Evolutionary conservation across 2,113 vertebrate species (phyloP), one percentile per base, ranked within the genome.

Genomic region (Macrotis lagotis): DNA sequence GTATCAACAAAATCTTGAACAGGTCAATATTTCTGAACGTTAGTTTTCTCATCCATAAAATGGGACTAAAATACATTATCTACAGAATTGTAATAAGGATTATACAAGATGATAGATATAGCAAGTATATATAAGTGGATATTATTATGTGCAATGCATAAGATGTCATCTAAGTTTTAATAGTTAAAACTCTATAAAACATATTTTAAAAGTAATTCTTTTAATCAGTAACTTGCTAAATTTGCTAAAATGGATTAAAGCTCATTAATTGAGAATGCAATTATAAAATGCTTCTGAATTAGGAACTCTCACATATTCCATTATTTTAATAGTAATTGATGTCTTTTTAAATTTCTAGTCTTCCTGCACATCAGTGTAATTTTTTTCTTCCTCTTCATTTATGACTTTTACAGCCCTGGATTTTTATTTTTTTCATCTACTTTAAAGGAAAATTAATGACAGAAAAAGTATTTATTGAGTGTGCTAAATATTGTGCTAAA

Each of bases 191-290:
- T 16, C 37, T 7, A 31, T n/a, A 74, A 74, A 74, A n/a, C 4
- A 0, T 51, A 0, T 91, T 93, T 50, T 83, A 3, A 94, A 94
- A 48, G 50, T 91, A 88, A 94, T 93, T n/a, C 55, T 92, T 52
- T 90, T 91, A 10, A 24, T 8, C 55, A 97, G 51, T 47, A 96
- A 83, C 88, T 92, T 53, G 92, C 25, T 93, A 47, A 25, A 90
- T 93, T 94, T 94, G 28, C 91, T 96, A 96, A 96, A 74, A 74
- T 50, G 90, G 90, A 92, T 95, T 28, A 94, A 94, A 94, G 49
- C 37, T 37, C 48, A 90, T 51, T 94, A 90, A 92, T 48, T 90
- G 44, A 91, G 25, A 22, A 49, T 83, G 9, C 93, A 95, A 94
- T 90, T 55, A 1, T 22, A 74, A 95, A 94, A 91, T 94, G 50